Conservation (phyloP, 2,888 invertebrate species). For the Zele albiditarsus region DNA sequence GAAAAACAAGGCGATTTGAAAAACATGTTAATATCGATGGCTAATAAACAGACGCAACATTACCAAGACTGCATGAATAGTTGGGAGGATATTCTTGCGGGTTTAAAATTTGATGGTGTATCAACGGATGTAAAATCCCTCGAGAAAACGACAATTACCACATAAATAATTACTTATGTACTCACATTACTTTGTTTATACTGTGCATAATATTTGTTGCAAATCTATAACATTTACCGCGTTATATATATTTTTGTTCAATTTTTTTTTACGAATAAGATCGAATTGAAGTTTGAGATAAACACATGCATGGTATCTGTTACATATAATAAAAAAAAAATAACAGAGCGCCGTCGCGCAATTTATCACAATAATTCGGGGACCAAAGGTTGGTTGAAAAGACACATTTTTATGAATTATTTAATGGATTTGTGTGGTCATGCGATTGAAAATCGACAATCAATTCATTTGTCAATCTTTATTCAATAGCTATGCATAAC, state of each 20-base stretch:
- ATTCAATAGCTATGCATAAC: not conserved
- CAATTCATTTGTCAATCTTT: slow-evolving; percentile 54
- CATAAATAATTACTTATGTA: slow-evolving; percentile 40
- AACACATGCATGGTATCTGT: not conserved
- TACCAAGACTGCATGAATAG: slow-evolving; percentile 77
- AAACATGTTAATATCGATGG: slow-evolving; percentile 77
- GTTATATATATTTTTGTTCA: slow-evolving; percentile 26
- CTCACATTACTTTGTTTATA: not conserved
- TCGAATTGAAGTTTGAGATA: not conserved
- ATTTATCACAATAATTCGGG: slow-evolving; percentile 50
- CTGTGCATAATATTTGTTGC: slow-evolving; percentile 29
- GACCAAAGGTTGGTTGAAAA: slow-evolving; percentile 49
- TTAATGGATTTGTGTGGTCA: not conserved
- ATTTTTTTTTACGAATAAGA: not conserved
- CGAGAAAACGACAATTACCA: slow-evolving; percentile 46
- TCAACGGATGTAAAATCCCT: slow-evolving; percentile 58
- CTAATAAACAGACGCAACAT: slow-evolving; percentile 79
- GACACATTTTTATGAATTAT: not conserved
- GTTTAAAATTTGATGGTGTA: slow-evolving; percentile 62
- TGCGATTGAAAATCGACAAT: slow-evolving; percentile 55
- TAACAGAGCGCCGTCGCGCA: too few relatives aligned
- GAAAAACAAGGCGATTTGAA: slow-evolving; percentile 80
- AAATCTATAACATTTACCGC: not conserved
- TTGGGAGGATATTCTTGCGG: slow-evolving; percentile 75
- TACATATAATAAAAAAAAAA: not conserved